Percentiles rank a stretch among this genome's conserved stretches.
Evolutionary conservation across 30 jellyfish, hydroid and myxozoan genomes (phyloP).

Genomic region (Turritopsis rubra): DNA sequence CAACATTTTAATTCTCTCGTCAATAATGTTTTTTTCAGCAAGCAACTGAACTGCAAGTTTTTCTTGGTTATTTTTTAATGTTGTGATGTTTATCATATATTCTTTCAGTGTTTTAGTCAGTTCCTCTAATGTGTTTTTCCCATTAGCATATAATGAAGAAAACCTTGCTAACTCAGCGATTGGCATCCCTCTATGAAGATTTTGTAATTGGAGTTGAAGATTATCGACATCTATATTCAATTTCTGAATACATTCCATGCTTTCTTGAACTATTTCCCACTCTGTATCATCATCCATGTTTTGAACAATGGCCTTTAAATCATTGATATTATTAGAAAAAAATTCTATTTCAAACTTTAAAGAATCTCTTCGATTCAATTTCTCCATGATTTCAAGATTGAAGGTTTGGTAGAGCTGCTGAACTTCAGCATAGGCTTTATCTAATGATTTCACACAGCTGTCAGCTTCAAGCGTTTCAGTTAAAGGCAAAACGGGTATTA

Average conservation of each 20-base stretch:
- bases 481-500: not conserved
- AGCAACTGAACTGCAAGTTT: not conserved
- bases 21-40: not conserved
- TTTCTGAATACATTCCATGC: not conserved
- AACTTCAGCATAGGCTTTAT: not conserved
- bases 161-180: not conserved
- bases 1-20: not conserved
- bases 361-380: not conserved
- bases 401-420: not conserved
- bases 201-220: not conserved
- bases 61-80: not conserved
- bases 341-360: not conserved
- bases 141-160: not conserved
- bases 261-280: not conserved
- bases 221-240: not conserved
- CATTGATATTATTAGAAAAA: not conserved
- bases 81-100: not conserved
- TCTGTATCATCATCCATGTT: not conserved
- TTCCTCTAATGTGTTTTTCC: not conserved
- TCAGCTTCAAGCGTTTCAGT: not conserved
- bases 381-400: not conserved
- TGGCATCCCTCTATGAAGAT: slow-evolving; percentile 8
- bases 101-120: not conserved
- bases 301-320: not conserved
- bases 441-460: not conserved